Evolutionary conservation across 2,888 invertebrate genomes (phyloP).

Genomic region (Trachelus iudaicus): DNA sequence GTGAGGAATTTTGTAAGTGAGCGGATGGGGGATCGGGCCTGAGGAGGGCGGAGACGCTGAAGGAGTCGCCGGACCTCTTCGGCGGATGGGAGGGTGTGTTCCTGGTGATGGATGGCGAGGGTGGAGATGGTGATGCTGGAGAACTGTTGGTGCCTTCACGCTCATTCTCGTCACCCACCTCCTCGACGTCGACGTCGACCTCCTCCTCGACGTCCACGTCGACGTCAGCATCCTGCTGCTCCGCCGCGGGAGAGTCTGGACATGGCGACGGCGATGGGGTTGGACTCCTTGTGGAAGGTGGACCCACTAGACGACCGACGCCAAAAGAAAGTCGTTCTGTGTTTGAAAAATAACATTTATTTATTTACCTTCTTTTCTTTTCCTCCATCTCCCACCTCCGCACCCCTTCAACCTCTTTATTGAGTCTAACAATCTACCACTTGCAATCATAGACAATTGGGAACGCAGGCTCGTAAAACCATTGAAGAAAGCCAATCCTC

Average conservation of each 20-base stretch:
- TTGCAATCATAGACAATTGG: background rate
- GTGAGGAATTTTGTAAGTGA: constrained; percentile 67
- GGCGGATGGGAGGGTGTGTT: constrained; percentile 55
- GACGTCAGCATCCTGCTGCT: constrained; percentile 53
- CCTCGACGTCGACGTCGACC: constrained; percentile 61
- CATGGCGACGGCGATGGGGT: constrained; percentile 60
- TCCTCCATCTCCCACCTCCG: background rate
- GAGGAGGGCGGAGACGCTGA: constrained; percentile 85
- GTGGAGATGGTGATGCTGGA: constrained; percentile 50
- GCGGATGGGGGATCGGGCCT: constrained; percentile 81
- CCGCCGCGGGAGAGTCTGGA: constrained; percentile 56
- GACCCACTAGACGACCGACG: constrained; percentile 80
- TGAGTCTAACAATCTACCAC: background rate
- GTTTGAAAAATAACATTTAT: constrained; percentile 45
- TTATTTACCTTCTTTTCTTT: background rate
- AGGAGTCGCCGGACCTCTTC: constrained; percentile 81
- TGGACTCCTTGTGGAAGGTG: constrained; percentile 56
- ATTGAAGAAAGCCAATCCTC: background rate
- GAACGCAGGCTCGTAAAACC: background rate
- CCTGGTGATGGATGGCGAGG: constrained; percentile 30
- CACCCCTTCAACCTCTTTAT: background rate
- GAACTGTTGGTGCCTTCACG: constrained; percentile 51
- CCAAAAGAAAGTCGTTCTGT: constrained; percentile 88
- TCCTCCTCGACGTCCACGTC: constrained; percentile 61
- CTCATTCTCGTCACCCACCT: constrained; percentile 60